A percentile compares a stretch with the other conserved stretches of the same genome.
phyloP scores from a whole-genome alignment of 2,113 vertebrate genomes.

The Neopipo cinnamomea region DNA sequence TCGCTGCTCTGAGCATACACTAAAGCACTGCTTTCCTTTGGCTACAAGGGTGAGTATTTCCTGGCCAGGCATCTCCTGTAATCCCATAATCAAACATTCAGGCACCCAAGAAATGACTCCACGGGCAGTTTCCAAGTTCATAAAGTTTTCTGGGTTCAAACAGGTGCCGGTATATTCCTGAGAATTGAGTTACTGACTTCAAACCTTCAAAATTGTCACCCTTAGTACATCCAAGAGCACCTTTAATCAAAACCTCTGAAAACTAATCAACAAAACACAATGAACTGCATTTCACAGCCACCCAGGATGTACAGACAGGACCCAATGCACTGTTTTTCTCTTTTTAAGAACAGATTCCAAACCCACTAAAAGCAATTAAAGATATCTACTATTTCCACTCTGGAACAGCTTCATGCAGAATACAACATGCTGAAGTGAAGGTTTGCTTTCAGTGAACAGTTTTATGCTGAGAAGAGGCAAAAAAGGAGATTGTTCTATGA shows the following conservation, averaged over 20 bases:
- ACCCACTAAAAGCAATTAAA: conserved; percentile 38
- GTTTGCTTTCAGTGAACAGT: neutral
- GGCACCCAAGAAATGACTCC: fast-evolving
- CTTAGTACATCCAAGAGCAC: neutral
- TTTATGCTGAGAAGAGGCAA: neutral
- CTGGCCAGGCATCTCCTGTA: neutral
- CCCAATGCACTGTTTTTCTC: neutral
- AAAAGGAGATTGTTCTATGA: neutral
- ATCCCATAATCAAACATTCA: fast-evolving
- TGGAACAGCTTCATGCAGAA: neutral
- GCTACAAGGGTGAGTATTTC: neutral
- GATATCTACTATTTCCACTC: neutral
- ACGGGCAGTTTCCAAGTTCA: neutral
- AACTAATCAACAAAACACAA: conserved; percentile 6
- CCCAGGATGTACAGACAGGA: neutral
- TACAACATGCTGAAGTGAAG: neutral
- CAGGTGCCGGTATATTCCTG: neutral
- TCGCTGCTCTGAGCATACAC: fast-evolving
- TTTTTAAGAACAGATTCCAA: neutral
- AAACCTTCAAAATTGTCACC: neutral
- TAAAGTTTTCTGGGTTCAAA: neutral
- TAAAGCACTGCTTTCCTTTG: neutral
- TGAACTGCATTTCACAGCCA: neutral
- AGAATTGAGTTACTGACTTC: neutral
- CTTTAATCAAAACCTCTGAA: conserved; percentile 28